Base-by-base conservation (phyloP, 2,113 vertebrate genomes). In the Genyomyrus donnyi region DNA sequence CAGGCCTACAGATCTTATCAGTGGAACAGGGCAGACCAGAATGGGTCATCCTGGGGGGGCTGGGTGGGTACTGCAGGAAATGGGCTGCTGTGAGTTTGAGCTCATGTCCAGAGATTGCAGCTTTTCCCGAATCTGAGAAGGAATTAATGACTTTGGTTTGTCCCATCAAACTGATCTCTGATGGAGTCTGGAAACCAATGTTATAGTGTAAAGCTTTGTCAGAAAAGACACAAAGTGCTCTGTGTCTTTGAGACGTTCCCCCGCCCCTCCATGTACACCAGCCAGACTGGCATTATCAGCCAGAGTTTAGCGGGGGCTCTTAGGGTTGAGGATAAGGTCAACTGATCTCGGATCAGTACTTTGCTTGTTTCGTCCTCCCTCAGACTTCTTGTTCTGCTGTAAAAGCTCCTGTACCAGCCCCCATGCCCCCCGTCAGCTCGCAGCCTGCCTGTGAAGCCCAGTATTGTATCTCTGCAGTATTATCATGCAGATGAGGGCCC, bases 401-500 rank as follows among this genome's bases (percentile, higher is more conserved):
- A 94, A 92, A 88, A 80, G 89, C 92, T 89, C 50, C 58, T 89
- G 91, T 84, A 93, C 92, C 90, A n/a, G 9, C 74, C 13, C 80
- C 56, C 89, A 17, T 11, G 21, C 83, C n/a, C 21, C 56, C 84
- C 5, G 1, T 24, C 58, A 31, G 15, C 87, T 35, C 6, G 5
- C 87, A 35, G 7, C 39, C 17, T 4, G n/a, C 93, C 93, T 92
- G 94, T 94, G 93, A 93, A 93, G 94, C 93, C 92, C 91, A 92
- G 91, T 92, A 91, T 93, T 94, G 93, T 93, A 96, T 95, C 95
- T 95, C 96, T 94, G 95, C 93, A 94, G 93, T 95, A 95, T 94
- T 93, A 90, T 95, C 85, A 96, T 96, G 96, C 94, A 96, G 96
- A 96, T 96, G 92, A 42, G 92, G 91, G 93, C 95, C 95, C 95